These are phyloP conservation scores for Phenacoccus solenopsis DNA, from an alignment of 1,140 invertebrate species.

Conservation along the genomic window DNA sequence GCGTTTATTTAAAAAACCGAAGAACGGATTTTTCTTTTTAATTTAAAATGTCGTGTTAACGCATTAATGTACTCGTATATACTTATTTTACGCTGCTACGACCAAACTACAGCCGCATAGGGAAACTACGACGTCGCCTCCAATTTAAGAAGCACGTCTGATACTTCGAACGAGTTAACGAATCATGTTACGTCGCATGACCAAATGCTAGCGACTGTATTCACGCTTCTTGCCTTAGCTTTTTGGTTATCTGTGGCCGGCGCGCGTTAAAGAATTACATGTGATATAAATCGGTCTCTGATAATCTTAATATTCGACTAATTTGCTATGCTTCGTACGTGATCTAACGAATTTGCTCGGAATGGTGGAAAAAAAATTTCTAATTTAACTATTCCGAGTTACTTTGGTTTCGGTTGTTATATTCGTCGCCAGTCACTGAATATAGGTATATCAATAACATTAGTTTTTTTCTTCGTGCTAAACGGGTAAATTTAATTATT, in stretches of 20 bases:
- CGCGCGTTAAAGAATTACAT: neutral
- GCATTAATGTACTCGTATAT: neutral
- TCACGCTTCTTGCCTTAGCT: neutral
- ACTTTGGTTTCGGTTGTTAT: neutral
- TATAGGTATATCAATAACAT: too few species aligned
- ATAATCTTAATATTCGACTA: slow-evolving; percentile 3
- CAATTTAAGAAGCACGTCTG: slow-evolving; percentile 1
- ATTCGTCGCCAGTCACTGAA: too few species aligned
- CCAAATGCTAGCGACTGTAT: neutral
- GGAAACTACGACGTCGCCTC: neutral
- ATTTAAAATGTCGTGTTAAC: slow-evolving; percentile 1
- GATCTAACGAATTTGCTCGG: neutral
- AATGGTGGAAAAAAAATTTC: neutral
- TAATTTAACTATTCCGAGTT: neutral
- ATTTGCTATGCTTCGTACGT: neutral
- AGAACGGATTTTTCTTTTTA: neutral
- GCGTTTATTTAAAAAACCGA: neutral
- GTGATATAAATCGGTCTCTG: neutral
- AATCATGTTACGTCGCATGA: neutral
- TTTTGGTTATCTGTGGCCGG: neutral
- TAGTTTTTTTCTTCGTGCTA: too few species aligned
- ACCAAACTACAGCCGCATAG: neutral
- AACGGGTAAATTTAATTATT: too few species aligned
- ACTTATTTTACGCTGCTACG: too few species aligned
- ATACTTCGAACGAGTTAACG: neutral